These are phyloP conservation scores for Cylas formicarius DNA, from an alignment of 1,140 invertebrate species.

Conservation along the genomic window DNA sequence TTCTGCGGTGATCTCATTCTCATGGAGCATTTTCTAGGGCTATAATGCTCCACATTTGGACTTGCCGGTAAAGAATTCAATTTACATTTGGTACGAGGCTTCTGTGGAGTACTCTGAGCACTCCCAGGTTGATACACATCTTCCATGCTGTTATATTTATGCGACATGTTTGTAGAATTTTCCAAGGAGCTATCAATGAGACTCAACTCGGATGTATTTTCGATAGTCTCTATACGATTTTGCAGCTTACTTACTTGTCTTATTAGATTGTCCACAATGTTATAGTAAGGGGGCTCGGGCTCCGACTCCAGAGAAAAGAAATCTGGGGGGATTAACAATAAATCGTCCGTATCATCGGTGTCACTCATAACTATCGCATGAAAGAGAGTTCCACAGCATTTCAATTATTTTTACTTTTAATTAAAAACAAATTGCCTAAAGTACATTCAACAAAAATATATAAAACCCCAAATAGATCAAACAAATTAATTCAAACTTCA, in stretches of 20 bases:
- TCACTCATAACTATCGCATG: constrained; percentile 64
- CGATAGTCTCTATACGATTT: constrained; percentile 48
- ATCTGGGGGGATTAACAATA: constrained; percentile 68
- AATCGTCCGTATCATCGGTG: constrained; percentile 72
- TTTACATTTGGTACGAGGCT: constrained; percentile 29
- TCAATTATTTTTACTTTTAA: too few species aligned
- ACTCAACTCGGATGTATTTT: constrained; percentile 33
- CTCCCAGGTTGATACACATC: constrained; percentile 31
- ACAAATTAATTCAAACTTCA: too few species aligned
- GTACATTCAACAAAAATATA: too few species aligned
- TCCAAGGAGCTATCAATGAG: constrained; percentile 21
- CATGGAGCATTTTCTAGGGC: constrained; percentile 3
- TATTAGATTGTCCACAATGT: constrained; percentile 55
- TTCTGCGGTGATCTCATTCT: constrained; percentile 17
- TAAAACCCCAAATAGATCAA: too few species aligned
- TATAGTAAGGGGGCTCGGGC: constrained; percentile 31
- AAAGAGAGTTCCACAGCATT: too few species aligned
- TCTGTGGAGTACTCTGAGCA: constrained; percentile 39
- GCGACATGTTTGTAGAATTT: constrained; percentile 15
- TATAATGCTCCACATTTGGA: constrained; percentile 22
- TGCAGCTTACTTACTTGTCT: constrained; percentile 54
- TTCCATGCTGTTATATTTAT: constrained; percentile 31
- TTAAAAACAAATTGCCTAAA: too few species aligned
- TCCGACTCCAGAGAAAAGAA: constrained; percentile 49
- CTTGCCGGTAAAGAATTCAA: constrained; percentile 34